Conservation (phyloP, 2,113 vertebrate genomes). For the Enhydra lutris region DNA sequence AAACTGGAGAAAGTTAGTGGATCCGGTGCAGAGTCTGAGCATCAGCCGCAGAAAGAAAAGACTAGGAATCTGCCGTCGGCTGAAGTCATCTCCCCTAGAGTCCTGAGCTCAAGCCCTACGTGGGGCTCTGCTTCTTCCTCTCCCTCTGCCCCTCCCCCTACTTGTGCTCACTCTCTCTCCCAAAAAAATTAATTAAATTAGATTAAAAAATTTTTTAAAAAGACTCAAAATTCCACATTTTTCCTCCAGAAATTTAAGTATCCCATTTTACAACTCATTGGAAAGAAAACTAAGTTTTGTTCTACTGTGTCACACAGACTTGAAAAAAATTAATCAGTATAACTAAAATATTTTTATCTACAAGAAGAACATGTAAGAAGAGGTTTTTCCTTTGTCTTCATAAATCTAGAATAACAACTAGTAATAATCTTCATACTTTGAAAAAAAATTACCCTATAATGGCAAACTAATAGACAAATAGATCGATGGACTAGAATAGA, state of each 20-base stretch:
- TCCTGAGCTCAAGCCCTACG: too few species aligned
- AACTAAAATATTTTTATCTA: not conserved
- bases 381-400: not conserved
- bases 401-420: not conserved
- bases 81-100: too few species aligned
- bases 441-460: not conserved
- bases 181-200: too few species aligned
- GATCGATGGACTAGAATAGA: not conserved
- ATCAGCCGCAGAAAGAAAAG: not conserved
- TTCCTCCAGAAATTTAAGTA: not conserved
- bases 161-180: too few species aligned
- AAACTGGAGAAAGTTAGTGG: not conserved
- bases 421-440: not conserved
- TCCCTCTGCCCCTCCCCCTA: too few species aligned
- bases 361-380: not conserved
- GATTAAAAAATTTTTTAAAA: too few species aligned
- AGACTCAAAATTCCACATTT: not conserved
- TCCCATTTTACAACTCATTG: not conserved
- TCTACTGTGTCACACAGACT: not conserved
- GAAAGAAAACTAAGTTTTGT: not conserved
- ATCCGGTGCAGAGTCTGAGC: not conserved
- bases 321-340: not conserved
- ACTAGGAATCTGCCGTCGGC: not conserved
- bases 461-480: not conserved
- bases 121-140: too few species aligned